Conservation (phyloP, 1,140 invertebrate genomes). For the Grapholita molesta region DNA sequence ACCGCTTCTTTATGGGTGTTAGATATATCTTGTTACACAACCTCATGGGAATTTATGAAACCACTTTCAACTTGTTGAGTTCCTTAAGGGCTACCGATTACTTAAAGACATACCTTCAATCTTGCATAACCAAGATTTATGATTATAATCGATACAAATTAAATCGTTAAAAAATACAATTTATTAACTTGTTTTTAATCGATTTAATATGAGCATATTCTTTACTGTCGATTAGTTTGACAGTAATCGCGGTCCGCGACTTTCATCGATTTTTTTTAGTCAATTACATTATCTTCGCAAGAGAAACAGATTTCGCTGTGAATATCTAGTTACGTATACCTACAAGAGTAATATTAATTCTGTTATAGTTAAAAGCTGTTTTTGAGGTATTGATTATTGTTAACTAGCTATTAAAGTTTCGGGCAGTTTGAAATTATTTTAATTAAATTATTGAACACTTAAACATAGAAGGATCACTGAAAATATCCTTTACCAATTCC, state of each 20-base stretch:
- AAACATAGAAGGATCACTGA: no score
- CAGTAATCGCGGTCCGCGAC: conserved; percentile 18
- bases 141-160: not conserved
- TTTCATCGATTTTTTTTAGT: conserved; percentile 6
- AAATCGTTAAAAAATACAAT: not conserved
- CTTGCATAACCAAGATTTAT: not conserved
- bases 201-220: not conserved
- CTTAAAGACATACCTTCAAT: not conserved
- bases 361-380: no score
- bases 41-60: not conserved
- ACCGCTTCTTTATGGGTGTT: conserved; percentile 30
- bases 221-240: not conserved
- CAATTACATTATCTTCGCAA: conserved; percentile 15
- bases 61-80: not conserved
- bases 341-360: not conserved
- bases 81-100: conserved; percentile 9
- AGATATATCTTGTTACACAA: conserved; percentile 17
- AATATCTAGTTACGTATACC: not conserved
- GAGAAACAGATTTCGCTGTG: not conserved
- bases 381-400: no score
- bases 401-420: no score
- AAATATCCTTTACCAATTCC: no score
- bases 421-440: no score
- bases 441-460: no score
- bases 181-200: not conserved